Evolutionary conservation across 2,113 vertebrate species (phyloP), one percentile per base, ranked within the genome.

Genomic region (Andinoacara biseriatus): DNA sequence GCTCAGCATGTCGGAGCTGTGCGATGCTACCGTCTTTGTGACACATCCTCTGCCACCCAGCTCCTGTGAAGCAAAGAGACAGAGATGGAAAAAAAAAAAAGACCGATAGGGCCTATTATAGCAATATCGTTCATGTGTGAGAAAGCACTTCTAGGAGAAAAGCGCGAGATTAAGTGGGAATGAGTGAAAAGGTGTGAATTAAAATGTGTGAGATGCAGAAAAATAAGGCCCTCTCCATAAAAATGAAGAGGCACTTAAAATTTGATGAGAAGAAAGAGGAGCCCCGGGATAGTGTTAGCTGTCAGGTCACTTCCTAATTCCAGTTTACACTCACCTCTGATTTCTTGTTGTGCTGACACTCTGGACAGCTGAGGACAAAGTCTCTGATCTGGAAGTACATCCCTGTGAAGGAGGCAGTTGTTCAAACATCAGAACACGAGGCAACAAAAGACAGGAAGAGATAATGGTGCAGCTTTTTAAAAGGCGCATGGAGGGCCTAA

Each of bases 331-430:
- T 92, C 90, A 96, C 96, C 94, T 90, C 24, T 5, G 67, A 60
- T 84, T 90, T 94, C 74, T 93, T 90, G 58, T 60, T 86, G 65
- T 31, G 89, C 80, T 85, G 93, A 89, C 96, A 96, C 15, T 95
- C 91, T 22, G 90, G 88, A 89, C 96, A 96, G 74, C 86, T 76
- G n/a, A 94, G 83, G 83, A 96, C 96, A 82, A 93, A 94, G 63
- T 96, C 95, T 92, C 95, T 92, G 79, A 96, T 96, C 83, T 96
- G 94, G 65, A 95, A 94, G 75, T 95, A 96, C 95, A 96, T 96
- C 77, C 94, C 96, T 96, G 87, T 82, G 76, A 82, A 78, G 52
- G 72, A 67, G 78, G 82, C 10, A 87, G n/a, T 38, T 2, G 38
- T 4, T 8, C 26, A 40, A 80, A 87, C 43, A 78, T 83, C 14